These are phyloP conservation scores for Drosophila anomalata DNA, from an alignment of 2,888 invertebrate genomes.

Conservation along the genomic window DNA sequence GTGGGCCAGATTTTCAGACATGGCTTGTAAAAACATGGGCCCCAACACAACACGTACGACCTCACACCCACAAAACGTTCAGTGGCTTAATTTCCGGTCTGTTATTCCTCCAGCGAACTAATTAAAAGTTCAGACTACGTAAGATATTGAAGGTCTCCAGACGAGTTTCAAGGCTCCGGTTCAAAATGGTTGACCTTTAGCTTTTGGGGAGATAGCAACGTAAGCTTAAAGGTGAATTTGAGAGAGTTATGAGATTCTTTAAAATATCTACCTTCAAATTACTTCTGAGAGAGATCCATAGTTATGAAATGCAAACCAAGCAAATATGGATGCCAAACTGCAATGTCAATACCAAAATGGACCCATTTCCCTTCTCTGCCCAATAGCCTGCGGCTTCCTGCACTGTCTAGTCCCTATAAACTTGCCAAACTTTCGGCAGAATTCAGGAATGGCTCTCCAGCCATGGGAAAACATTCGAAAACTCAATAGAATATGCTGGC, in stretches of 20 bases:
- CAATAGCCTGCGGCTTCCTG: slow-evolving; percentile 11
- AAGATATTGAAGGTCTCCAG: slow-evolving; percentile 47
- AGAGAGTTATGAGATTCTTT: background rate
- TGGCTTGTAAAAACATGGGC: slow-evolving; percentile 26
- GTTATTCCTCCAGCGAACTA: slow-evolving; percentile 71
- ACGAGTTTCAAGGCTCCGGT: slow-evolving; percentile 33
- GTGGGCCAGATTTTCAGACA: slow-evolving; percentile 1
- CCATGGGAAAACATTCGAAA: slow-evolving; percentile 19
- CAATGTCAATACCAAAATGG: slow-evolving; percentile 18
- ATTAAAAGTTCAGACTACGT: slow-evolving; percentile 70
- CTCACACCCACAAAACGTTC: slow-evolving; percentile 50
- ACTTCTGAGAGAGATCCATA: background rate
- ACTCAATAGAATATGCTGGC: slow-evolving; percentile 37
- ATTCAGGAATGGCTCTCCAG: background rate
- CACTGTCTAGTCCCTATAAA: slow-evolving; percentile 21
- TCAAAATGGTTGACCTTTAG: slow-evolving; percentile 22
- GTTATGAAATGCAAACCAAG: background rate
- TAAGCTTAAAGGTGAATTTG: background rate
- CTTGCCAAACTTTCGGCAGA: slow-evolving; percentile 20
- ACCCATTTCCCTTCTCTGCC: background rate
- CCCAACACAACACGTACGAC: slow-evolving; percentile 3
- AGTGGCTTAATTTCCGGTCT: slow-evolving; percentile 76
- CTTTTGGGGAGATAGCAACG: background rate
- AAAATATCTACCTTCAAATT: no score
- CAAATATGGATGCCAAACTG: background rate